A percentile compares a stretch with the other conserved stretches of the same genome.
Evolutionary conservation across 2,113 vertebrate species (phyloP).

Genomic region (Propithecus coquereli): DNA sequence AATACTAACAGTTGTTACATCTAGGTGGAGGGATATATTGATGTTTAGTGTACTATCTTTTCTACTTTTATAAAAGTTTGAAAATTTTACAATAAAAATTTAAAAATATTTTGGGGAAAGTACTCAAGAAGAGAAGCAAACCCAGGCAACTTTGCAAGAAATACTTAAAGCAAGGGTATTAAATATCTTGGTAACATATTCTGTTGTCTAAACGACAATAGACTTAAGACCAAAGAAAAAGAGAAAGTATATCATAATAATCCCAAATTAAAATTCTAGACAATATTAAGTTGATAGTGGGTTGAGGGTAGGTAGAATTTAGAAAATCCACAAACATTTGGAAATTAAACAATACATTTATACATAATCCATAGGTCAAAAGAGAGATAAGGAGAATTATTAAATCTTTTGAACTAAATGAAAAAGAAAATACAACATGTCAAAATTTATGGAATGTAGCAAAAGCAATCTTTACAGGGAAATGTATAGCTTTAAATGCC

Average conservation of each 20-base stretch:
- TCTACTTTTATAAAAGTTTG: neutral
- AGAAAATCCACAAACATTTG: neutral
- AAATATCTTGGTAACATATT: neutral
- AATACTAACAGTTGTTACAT: neutral
- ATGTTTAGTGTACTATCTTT: neutral
- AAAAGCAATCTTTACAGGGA: neutral
- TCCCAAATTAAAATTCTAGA: neutral
- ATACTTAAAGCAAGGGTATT: neutral
- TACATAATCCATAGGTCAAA: neutral
- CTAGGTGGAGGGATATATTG: neutral
- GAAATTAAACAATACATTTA: neutral
- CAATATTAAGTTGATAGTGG: neutral
- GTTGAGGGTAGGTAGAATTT: neutral
- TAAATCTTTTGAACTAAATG: neutral
- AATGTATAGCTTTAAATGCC: neutral
- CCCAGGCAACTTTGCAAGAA: neutral
- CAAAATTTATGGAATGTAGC: neutral
- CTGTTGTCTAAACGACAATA: neutral
- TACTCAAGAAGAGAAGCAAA: neutral
- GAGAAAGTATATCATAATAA: neutral
- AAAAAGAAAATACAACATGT: neutral
- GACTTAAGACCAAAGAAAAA: neutral
- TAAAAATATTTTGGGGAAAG: neutral
- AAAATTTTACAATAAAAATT: neutral
- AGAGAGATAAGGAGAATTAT: neutral